These are phyloP conservation scores for Entelurus aequoreus DNA, from an alignment of 2,113 vertebrate species.

Conservation along the genomic window DNA sequence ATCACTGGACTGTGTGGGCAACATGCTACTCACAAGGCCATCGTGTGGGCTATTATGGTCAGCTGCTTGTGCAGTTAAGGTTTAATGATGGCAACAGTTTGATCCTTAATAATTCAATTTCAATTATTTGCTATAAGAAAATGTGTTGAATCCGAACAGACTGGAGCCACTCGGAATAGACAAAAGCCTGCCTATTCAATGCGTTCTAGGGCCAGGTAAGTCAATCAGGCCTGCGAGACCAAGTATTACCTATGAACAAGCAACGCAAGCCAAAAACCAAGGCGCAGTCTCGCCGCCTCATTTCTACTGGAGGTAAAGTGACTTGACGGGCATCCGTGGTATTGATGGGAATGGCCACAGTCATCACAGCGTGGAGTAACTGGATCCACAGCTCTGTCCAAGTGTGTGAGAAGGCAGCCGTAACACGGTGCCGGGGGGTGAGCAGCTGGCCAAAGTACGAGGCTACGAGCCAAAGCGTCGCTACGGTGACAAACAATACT, in stretches of 20 bases:
- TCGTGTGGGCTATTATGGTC: too few relatives aligned
- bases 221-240: too few relatives aligned
- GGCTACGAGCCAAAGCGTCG: constrained; percentile 28
- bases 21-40: too few relatives aligned
- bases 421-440: neutral
- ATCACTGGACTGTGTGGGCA: too few relatives aligned
- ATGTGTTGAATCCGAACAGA: too few relatives aligned
- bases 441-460: constrained; percentile 13
- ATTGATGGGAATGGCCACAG: constrained; percentile 17
- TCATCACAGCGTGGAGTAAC: constrained; percentile 30
- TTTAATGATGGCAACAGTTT: too few relatives aligned
- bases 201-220: too few relatives aligned
- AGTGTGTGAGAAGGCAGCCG: constrained; percentile 28
- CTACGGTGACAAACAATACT: constrained; percentile 42
- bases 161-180: too few relatives aligned
- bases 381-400: constrained; percentile 25
- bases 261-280: neutral
- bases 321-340: constrained; percentile 18
- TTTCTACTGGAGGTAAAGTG: constrained; percentile 3
- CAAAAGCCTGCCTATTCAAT: too few relatives aligned
- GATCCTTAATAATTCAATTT: too few relatives aligned
- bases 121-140: too few relatives aligned
- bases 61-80: too few relatives aligned
- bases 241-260: neutral
- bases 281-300: constrained; percentile 1